Evolutionary conservation across 2,797 vertebrate genomes (phyloP).

Genomic region (Mareca strepera): DNA sequence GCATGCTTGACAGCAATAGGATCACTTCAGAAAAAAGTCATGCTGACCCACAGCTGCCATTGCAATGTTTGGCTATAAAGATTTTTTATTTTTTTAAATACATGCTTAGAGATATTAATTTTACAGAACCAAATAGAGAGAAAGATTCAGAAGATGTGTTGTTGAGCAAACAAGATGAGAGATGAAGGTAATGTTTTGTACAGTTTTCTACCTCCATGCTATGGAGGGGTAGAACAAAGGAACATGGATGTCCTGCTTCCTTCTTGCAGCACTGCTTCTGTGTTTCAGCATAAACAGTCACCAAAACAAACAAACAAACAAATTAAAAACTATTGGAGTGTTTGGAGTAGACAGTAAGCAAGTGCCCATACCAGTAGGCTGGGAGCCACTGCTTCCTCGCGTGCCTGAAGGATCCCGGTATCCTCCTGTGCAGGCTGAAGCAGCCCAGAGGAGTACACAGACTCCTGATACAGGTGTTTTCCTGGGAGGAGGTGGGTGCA

Average conservation of each 20-base stretch:
- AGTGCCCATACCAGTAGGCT: not conserved
- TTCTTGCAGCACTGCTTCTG: not conserved
- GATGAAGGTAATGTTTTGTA: not conserved
- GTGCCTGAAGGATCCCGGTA: not conserved
- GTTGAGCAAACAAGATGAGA: not conserved
- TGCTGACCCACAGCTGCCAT: not conserved
- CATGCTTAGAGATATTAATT: not conserved
- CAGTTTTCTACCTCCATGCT: not conserved
- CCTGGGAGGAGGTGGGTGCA: not conserved
- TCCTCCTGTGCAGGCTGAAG: not conserved
- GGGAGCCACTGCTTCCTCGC: not conserved
- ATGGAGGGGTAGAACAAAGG: not conserved
- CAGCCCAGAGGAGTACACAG: not conserved
- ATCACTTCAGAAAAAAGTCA: not conserved
- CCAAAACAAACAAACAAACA: fast-evolving
- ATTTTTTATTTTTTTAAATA: not conserved
- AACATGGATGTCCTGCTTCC: fast-evolving
- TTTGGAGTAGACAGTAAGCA: not conserved
- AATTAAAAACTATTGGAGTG: not conserved
- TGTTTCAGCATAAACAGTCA: not conserved
- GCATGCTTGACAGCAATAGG: not conserved
- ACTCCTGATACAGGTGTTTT: not conserved
- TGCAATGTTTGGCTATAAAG: not conserved
- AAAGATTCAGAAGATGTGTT: not conserved
- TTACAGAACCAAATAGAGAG: not conserved